Conservation (phyloP, 1,140 invertebrate genomes). For the Drosophila ananassae region DNA sequence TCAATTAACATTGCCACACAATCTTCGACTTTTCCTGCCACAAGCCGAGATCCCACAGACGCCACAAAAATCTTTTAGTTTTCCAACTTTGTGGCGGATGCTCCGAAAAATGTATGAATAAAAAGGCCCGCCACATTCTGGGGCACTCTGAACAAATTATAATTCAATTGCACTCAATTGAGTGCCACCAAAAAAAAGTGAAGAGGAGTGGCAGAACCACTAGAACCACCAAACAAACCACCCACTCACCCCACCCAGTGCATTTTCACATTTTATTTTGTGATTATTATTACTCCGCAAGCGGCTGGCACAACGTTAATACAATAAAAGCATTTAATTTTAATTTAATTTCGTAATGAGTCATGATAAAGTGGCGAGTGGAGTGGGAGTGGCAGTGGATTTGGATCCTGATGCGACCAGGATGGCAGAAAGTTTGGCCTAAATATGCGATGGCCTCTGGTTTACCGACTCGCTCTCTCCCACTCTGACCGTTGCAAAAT, state of each 20-base stretch:
- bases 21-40: constrained; percentile 4
- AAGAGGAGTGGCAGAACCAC: constrained; percentile 16
- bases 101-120: neutral
- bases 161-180: constrained; percentile 74
- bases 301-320: constrained; percentile 35
- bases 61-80: constrained; percentile 39
- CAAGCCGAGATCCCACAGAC: constrained; percentile 8
- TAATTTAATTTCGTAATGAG: constrained; percentile 69
- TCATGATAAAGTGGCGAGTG: constrained; percentile 19
- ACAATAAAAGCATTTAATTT: constrained; percentile 73
- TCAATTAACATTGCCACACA: constrained; percentile 35
- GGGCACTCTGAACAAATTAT: constrained; percentile 55
- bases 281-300: constrained; percentile 54
- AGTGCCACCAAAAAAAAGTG: constrained; percentile 39
- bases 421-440: constrained; percentile 58
- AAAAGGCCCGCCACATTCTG: constrained; percentile 18
- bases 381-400: neutral
- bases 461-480: constrained; percentile 1
- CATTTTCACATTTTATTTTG: constrained; percentile 58
- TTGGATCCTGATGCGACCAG: neutral
- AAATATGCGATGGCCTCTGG: constrained; percentile 53
- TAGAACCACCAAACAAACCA: constrained; percentile 43
- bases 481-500: constrained; percentile 5
- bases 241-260: constrained; percentile 26
- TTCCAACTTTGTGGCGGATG: constrained; percentile 16